Base-by-base conservation (phyloP, 1,140 invertebrate species). In the Drosophila tsacasi region DNA sequence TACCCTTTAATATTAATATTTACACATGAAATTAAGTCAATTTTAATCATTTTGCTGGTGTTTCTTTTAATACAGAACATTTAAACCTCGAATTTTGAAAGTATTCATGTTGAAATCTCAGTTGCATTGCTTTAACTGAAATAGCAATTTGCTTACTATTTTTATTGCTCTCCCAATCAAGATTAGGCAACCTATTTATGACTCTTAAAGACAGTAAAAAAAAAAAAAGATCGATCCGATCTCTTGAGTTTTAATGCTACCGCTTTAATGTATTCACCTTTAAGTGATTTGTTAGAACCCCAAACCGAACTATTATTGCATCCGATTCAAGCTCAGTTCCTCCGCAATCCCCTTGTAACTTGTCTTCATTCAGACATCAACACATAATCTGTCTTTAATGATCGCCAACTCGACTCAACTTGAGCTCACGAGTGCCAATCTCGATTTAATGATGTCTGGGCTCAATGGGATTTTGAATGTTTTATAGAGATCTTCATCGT, bases 401-500 rank as follows among this genome's bases (percentile, higher is more conserved):
- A 74, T 72, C 66, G 13, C 54, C 42, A 49, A 47, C 42, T 47
- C 35, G 3, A 9, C 63, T 52, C 17, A 52, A 54, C 21, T 66
- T 66, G n/a, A 61, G 40, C 55, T 71, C 67, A 55, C 63, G 55
- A 73, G 74, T 77, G 63, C 46, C 65, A 63, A 78, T 54, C 54
- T 44, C 60, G 67, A 57, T 69, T 59, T 78, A 63, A 71, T 71
- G 75, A 64, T 15, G 76, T 64, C 40, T 27, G 10, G 32, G 44
- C 50, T 77, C 27, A 46, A 77, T 61, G 73, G 37, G 65, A 46
- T 55, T 68, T 78, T 64, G 79, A 65, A 66, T 65, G 46, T 50
- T 40, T 54, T 72, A 52, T 39, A 42, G 57, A 59, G 44, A 77
- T 77, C 64, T 77, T 77, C 75, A 77, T 76, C 46, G 69, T 77